Conservation (phyloP, 1,140 invertebrate species). For the Drosophila arizonae region DNA sequence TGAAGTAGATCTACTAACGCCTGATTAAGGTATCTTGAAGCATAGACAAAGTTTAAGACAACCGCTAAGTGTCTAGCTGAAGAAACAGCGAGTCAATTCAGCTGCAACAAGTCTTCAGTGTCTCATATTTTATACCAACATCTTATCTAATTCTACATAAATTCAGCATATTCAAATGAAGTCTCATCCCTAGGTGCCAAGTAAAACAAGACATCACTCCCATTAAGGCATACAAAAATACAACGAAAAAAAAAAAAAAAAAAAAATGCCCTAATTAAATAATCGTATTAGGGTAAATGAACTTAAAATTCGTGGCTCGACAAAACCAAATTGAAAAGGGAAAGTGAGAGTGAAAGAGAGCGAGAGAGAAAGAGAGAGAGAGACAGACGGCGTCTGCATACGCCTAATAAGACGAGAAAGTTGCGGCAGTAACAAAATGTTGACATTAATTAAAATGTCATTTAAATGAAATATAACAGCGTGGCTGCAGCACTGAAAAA, state of each 20-base stretch:
- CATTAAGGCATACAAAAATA: not conserved
- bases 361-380: not conserved
- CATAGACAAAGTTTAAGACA: too few relatives aligned
- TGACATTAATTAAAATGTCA: conserved; percentile 82
- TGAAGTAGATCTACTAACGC: too few relatives aligned
- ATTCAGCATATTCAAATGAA: too few relatives aligned
- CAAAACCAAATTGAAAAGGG: conserved; percentile 19
- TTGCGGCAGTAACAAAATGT: conserved; percentile 67
- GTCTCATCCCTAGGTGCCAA: too few relatives aligned
- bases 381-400: not conserved
- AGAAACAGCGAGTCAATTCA: too few relatives aligned
- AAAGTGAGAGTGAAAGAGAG: not conserved
- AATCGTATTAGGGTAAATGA: conserved; percentile 15
- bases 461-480: conserved; percentile 80
- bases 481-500: conserved; percentile 48
- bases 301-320: conserved; percentile 6
- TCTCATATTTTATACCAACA: too few relatives aligned
- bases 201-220: not conserved
- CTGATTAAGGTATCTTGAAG: too few relatives aligned
- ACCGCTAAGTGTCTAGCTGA: fast-evolving
- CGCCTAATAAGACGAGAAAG: conserved; percentile 21
- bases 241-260: not conserved
- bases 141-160: too few relatives aligned
- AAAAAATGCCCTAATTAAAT: conserved; percentile 18
- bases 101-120: too few relatives aligned